Evolutionary conservation across 2,113 vertebrate species (phyloP).

Genomic region (Cephalopterus ornatus): DNA sequence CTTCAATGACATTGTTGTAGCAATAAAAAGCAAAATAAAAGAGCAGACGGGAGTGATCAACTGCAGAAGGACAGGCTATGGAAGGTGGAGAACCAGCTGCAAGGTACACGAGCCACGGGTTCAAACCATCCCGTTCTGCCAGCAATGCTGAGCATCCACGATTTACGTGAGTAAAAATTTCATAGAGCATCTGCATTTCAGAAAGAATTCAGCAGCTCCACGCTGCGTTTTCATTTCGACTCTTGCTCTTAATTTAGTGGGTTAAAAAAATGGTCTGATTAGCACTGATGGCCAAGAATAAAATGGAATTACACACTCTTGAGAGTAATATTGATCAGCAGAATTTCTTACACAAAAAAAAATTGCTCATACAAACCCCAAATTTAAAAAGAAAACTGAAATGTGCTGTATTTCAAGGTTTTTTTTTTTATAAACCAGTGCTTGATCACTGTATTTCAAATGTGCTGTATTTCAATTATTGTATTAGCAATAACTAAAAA

Average conservation of each 20-base stretch:
- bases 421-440: too few species aligned
- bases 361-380: not conserved
- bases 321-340: not conserved
- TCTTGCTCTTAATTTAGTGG: not conserved
- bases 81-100: not conserved
- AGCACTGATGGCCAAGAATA: not conserved
- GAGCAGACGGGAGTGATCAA: not conserved
- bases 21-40: not conserved
- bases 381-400: not conserved
- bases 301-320: not conserved
- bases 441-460: too few species aligned
- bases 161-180: not conserved
- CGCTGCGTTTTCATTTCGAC: not conserved
- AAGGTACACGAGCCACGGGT: not conserved
- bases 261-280: not conserved
- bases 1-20: not conserved
- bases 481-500: too few species aligned
- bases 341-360: not conserved
- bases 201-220: not conserved
- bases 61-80: not conserved
- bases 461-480: too few species aligned
- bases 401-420: not conserved
- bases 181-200: not conserved
- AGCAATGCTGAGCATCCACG: not conserved
- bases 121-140: not conserved